Conservation (phyloP, 2,113 vertebrate genomes). For the Dasyprocta punctata region DNA sequence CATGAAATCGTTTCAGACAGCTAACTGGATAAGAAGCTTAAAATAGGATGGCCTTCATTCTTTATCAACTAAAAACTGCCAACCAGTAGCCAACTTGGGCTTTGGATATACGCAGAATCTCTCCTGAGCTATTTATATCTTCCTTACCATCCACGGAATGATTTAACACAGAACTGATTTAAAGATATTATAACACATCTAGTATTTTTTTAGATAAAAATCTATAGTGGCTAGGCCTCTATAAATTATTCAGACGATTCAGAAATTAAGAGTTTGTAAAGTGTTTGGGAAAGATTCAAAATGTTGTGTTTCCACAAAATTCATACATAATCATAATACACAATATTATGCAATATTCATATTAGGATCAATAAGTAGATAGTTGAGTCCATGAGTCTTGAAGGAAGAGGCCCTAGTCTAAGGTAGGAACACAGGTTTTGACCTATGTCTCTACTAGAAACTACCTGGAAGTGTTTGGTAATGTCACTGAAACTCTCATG, state of each 20-base stretch:
- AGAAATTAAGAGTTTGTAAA: conserved; percentile 17
- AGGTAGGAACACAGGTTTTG: not conserved
- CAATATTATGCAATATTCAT: not conserved
- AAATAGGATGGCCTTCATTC: conserved; percentile 83
- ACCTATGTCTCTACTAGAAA: not conserved
- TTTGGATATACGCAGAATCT: conserved; percentile 68
- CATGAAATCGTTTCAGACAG: conserved; percentile 83
- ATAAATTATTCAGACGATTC: conserved; percentile 9
- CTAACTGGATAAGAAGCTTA: conserved; percentile 85
- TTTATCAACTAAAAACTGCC: conserved; percentile 84
- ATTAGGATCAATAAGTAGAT: not conserved
- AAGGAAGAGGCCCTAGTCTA: not conserved
- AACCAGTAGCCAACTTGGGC: conserved; percentile 71
- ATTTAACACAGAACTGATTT: conserved; percentile 62
- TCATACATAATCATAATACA: not conserved
- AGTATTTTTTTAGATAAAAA: conserved; percentile 51
- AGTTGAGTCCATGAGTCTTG: not conserved
- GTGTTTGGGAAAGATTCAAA: conserved; percentile 3
- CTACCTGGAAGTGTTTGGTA: not conserved
- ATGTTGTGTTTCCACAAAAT: conserved; percentile 20
- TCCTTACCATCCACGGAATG: conserved; percentile 62
- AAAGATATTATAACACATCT: not conserved
- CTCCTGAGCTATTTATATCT: conserved; percentile 68
- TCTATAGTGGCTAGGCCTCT: not conserved
- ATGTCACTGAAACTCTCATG: conserved; percentile 51